Percentiles rank a stretch among this genome's conserved stretches.
Conservation (phyloP, 2,797 vertebrate genomes). For the Oryzias sinensis region DNA sequence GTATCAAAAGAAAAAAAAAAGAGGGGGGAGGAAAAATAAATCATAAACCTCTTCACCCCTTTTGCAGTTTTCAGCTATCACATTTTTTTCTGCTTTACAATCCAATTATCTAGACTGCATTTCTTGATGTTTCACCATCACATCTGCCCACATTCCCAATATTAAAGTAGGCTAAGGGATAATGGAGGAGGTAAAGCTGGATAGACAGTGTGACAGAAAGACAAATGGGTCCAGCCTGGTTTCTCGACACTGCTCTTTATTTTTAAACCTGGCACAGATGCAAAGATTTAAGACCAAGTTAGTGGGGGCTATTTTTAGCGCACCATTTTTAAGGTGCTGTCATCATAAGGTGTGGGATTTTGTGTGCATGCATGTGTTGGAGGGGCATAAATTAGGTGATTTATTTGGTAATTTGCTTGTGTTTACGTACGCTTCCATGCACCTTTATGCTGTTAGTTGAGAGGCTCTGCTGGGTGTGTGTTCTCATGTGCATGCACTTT, state of each 20-base stretch:
- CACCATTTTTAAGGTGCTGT: slow-evolving; percentile 76
- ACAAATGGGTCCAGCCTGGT: slow-evolving; percentile 77
- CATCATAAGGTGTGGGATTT: slow-evolving; percentile 63
- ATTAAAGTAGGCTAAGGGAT: slow-evolving; percentile 59
- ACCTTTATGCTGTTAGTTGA: slow-evolving; percentile 3
- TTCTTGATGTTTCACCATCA: slow-evolving; percentile 33
- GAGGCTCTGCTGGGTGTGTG: slow-evolving; percentile 21
- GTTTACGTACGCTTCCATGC: slow-evolving; percentile 17
- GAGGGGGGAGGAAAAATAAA: neutral
- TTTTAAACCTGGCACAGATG: slow-evolving; percentile 83
- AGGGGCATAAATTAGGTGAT: slow-evolving; percentile 28
- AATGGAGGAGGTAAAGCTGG: slow-evolving; percentile 54
- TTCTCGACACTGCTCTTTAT: slow-evolving; percentile 80
- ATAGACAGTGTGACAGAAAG: slow-evolving; percentile 74
- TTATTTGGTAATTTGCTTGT: slow-evolving; percentile 37
- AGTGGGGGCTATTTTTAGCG: slow-evolving; percentile 87
- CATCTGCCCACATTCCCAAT: slow-evolving; percentile 39
- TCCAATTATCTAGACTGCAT: slow-evolving; percentile 21
- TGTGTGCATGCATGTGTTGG: slow-evolving; percentile 16
- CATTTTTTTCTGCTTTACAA: slow-evolving; percentile 7
- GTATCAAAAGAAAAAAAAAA: neutral
- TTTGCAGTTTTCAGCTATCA: slow-evolving; percentile 6
- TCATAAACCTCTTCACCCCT: slow-evolving; percentile 3
- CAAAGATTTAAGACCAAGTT: slow-evolving; percentile 85
- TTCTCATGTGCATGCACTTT: slow-evolving; percentile 19